Evolutionary conservation across 2,113 vertebrate genomes (phyloP).

Genomic region (Colistium nudipinnis): DNA sequence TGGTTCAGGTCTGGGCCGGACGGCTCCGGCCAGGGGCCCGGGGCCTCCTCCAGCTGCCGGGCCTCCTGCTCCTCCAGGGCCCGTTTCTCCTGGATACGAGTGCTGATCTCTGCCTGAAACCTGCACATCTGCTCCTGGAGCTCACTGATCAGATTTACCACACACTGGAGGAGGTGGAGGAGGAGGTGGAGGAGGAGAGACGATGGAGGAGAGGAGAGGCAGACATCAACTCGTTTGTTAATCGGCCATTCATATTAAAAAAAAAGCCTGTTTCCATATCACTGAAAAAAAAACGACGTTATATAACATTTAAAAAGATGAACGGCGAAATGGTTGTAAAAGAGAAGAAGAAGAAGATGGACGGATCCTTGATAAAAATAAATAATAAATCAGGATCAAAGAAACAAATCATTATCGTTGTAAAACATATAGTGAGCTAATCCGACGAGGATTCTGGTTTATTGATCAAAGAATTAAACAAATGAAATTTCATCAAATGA

Average conservation of each 20-base stretch:
- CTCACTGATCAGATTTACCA: slow-evolving; percentile 99
- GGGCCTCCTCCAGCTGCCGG: slow-evolving; percentile 69
- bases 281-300: slow-evolving; percentile 10
- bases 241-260: slow-evolving; percentile 20
- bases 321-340: too few relatives aligned
- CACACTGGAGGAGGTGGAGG: slow-evolving; percentile 83
- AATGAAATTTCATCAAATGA: too few relatives aligned
- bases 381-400: too few relatives aligned
- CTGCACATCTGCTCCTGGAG: slow-evolving; percentile 99
- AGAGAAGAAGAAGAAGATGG: too few relatives aligned
- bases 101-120: slow-evolving; percentile 97
- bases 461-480: too few relatives aligned
- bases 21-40: slow-evolving; percentile 54
- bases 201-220: background rate
- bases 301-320: too few relatives aligned
- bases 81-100: slow-evolving; percentile 92
- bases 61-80: slow-evolving; percentile 82
- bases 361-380: too few relatives aligned
- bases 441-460: too few relatives aligned
- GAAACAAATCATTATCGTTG: too few relatives aligned
- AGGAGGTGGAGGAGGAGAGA: background rate
- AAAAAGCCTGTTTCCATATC: slow-evolving; percentile 4
- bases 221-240: slow-evolving; percentile 28
- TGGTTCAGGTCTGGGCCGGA: slow-evolving; percentile 53
- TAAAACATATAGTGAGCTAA: too few relatives aligned